Evolutionary conservation across 2,888 invertebrate genomes (phyloP), one percentile per base, ranked within the genome.

Genomic region (Pyrochroa serraticornis): DNA sequence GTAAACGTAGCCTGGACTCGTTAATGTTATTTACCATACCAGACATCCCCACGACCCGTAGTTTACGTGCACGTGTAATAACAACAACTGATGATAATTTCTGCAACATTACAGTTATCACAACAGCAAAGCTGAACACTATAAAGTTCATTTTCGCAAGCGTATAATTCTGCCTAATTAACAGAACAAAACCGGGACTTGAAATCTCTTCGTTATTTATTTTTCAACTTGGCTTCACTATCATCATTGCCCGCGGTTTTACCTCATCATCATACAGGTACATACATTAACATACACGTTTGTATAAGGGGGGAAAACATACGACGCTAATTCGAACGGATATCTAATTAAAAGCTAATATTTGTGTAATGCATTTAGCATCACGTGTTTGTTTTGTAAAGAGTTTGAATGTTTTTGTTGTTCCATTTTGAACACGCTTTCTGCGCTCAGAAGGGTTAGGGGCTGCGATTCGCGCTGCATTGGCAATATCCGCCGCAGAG

Each of bases 21-120:
- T 22, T 22, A 22, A 22, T 22, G 22, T 22, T 22, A 22, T 22
- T 22, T 22, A 22, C 22, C 22, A 22, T 31, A 43, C 9, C 48
- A 22, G 31, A 47, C 33, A 47, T 22, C 22, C 22, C 35, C 48
- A 37, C 37, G 48, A 31, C 48, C 42, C 42, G 43, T 47, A 55
- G 43, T 47, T 55, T 55, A 55, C 13, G 36, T 49, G 46, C 49
- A 49, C 49, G 50, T 49, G 56, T 50, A 56, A 49, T 37, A 56
- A 59, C 45, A 54, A 56, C 38, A 56, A 53, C 47, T 43, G 35
- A 37, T 43, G 54, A 53, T 58, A 44, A 58, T 49, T 58, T 42
- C 58, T 58, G 37, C 52, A 47, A 43, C 52, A 57, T 57, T 51
- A 52, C 57, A 42, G 43, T 58, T 52, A 58, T 58, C 46, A 42